A percentile compares a stretch with the other conserved stretches of the same genome.
phyloP scores from a whole-genome alignment of 2,113 vertebrate genomes.

The Hystrix cristata region DNA sequence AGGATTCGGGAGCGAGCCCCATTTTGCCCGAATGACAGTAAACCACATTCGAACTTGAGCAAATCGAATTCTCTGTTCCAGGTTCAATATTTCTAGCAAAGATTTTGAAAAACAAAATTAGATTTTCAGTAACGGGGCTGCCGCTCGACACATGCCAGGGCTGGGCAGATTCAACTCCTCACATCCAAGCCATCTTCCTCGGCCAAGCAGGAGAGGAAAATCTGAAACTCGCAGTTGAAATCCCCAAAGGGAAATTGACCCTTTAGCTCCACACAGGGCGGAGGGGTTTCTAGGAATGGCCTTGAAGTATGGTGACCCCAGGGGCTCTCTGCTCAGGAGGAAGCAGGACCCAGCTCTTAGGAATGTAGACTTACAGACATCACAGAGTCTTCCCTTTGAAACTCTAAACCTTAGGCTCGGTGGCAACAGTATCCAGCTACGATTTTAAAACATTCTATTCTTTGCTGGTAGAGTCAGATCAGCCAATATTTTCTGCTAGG shows the following conservation, averaged over 20 bases:
- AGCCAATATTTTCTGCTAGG: background rate
- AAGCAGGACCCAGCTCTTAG: background rate
- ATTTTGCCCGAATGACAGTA: conserved; percentile 65
- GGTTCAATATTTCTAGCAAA: conserved; percentile 79
- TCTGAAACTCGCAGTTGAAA: rapidly evolving
- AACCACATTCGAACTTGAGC: conserved; percentile 80
- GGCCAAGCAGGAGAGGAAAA: rapidly evolving
- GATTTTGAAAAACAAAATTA: conserved; percentile 60
- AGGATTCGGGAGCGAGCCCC: conserved; percentile 36
- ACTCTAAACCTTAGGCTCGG: background rate
- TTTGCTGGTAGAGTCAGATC: background rate
- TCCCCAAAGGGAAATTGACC: background rate
- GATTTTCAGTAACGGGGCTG: conserved; percentile 51
- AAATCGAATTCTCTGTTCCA: conserved; percentile 83
- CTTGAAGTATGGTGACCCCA: background rate
- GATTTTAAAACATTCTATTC: background rate
- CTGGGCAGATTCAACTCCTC: background rate
- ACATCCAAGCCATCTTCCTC: background rate
- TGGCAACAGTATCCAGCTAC: background rate
- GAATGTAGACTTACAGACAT: background rate
- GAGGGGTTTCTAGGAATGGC: background rate
- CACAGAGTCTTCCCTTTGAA: background rate
- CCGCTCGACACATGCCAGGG: background rate
- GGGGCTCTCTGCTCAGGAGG: no score
- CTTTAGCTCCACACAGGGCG: background rate